Evolutionary conservation across 2,888 invertebrate species (phyloP).

Genomic region (Drosophila longiperda): DNA sequence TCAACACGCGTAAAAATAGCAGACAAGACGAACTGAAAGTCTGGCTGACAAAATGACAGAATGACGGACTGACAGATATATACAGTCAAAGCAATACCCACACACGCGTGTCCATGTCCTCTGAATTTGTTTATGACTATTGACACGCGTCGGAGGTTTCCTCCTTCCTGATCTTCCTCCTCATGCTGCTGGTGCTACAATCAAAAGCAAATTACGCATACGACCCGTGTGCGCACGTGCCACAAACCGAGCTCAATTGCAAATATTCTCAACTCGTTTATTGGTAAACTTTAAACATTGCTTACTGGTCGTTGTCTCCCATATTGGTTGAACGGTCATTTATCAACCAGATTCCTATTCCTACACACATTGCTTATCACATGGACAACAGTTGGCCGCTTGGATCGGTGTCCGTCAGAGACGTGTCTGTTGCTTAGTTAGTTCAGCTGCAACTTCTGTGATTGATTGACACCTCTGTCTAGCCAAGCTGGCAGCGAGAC

Average conservation of each 20-base stretch:
- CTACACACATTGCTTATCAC: conserved; percentile 23
- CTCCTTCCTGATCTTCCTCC: conserved; percentile 16
- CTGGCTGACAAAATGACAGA: conserved; percentile 4
- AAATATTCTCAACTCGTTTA: conserved; percentile 4
- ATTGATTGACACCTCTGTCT: conserved; percentile 60
- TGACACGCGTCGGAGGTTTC: conserved; percentile 58
- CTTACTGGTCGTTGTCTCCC: conserved; percentile 8
- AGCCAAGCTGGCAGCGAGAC: conserved; percentile 39
- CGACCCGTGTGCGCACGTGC: conserved; percentile 69
- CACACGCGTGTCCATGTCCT: conserved; percentile 63
- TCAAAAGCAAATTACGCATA: conserved; percentile 74
- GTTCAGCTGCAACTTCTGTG: conserved; percentile 53
- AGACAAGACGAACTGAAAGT: conserved; percentile 24
- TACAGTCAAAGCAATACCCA: conserved; percentile 28
- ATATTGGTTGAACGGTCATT: conserved; percentile 22
- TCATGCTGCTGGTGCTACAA: conserved; percentile 53
- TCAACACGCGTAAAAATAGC: conserved; percentile 80
- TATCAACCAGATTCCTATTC: conserved; percentile 19
- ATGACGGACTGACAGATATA: conserved; percentile 2
- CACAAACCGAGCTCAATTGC: conserved; percentile 17
- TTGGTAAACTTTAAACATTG: conserved; percentile 30
- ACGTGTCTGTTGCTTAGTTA: conserved; percentile 12
- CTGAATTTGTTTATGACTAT: conserved; percentile 74
- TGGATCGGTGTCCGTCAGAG: conserved; percentile 18
- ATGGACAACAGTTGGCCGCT: conserved; percentile 1